A percentile compares a stretch with the other conserved stretches of the same genome.
Conservation (phyloP, 2,113 vertebrate genomes). For the Acrocephalus arundinaceus region DNA sequence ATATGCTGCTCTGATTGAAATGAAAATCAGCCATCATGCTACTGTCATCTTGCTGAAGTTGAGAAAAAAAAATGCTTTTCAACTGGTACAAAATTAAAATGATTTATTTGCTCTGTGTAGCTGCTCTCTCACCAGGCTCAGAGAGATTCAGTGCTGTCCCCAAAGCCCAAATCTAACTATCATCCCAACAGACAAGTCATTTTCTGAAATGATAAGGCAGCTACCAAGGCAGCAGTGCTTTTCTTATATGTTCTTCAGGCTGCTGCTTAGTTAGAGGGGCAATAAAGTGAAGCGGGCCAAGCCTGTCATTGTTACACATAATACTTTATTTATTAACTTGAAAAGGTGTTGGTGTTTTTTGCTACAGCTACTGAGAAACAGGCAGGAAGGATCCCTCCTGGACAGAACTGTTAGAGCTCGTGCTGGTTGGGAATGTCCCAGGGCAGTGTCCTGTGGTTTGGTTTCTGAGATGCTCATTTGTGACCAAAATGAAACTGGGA, state of each 20-base stretch:
- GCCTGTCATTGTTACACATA: conserved; percentile 12
- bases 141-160: conserved; percentile 47
- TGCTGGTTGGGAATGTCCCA: neutral
- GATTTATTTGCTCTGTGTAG: conserved; percentile 50
- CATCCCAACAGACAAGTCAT: conserved; percentile 73
- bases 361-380: neutral
- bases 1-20: conserved; percentile 63
- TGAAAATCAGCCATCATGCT: conserved; percentile 62
- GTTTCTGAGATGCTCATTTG: neutral
- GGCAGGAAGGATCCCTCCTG: neutral
- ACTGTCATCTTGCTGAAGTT: conserved; percentile 60
- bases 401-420: neutral
- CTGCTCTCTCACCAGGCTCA: conserved; percentile 57
- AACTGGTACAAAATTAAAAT: conserved; percentile 68
- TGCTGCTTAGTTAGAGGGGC: conserved; percentile 33
- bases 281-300: conserved; percentile 66
- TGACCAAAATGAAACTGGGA: neutral
- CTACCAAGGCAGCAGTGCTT: conserved; percentile 58
- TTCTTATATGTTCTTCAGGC: conserved; percentile 30
- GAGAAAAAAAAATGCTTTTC: conserved; percentile 41
- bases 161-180: conserved; percentile 61
- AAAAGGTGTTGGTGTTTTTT: conserved; percentile 14
- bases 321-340: conserved; percentile 17
- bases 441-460: fast-evolving
- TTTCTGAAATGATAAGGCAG: conserved; percentile 73